phyloP scores from a whole-genome alignment of 2,113 vertebrate genomes.

The Thermophis baileyi region DNA sequence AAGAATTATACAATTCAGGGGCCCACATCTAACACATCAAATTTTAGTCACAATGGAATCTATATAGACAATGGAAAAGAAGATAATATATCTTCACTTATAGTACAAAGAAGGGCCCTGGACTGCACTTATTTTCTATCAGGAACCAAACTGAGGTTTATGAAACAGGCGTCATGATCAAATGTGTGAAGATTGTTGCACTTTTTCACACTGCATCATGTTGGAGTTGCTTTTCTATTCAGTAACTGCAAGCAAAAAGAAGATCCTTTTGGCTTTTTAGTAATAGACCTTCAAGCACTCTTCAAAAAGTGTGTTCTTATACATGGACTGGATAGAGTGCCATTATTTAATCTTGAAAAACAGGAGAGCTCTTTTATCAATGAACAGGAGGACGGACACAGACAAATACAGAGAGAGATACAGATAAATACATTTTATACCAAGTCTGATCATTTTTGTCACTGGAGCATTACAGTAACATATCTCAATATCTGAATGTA shows the following conservation, averaged over 20 bases:
- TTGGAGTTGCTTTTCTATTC: not conserved
- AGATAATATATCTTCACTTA: not conserved
- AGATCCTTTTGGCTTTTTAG: not conserved
- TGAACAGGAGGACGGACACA: not conserved
- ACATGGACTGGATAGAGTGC: not conserved
- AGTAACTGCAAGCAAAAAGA: conserved; percentile 11
- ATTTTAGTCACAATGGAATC: not conserved
- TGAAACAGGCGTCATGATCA: conserved; percentile 3
- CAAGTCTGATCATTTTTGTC: not conserved
- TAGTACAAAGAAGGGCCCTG: not conserved
- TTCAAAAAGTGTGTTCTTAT: not conserved
- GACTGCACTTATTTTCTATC: not conserved
- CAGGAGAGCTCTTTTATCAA: not conserved
- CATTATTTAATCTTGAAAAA: conserved; percentile 10
- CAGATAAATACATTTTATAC: not conserved
- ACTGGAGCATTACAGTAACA: not conserved
- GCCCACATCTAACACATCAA: not conserved
- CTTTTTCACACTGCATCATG: not conserved
- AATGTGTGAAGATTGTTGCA: conserved; percentile 14
- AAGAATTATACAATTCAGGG: not conserved
- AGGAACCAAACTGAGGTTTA: not conserved
- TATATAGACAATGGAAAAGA: not conserved
- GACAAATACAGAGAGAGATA: not conserved
- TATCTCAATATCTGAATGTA: not conserved
- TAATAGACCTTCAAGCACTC: not conserved